These are phyloP conservation scores for Onthophagus taurus DNA, from an alignment of 1,140 invertebrate species.

Conservation along the genomic window DNA sequence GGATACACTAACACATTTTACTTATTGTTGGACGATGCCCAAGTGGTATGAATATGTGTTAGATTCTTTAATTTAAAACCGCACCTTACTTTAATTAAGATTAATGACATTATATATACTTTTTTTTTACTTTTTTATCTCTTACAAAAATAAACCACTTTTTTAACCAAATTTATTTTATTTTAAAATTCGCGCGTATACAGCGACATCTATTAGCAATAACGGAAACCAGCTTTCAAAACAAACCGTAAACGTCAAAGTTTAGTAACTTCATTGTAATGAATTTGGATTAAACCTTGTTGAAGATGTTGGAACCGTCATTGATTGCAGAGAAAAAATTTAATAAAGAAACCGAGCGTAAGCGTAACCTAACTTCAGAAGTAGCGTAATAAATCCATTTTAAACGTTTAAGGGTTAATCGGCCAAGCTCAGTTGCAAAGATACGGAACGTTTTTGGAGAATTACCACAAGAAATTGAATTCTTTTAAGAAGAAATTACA, in stretches of 20 bases:
- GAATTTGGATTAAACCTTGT: neutral
- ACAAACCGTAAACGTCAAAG: neutral
- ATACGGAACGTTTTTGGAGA: conserved; percentile 66
- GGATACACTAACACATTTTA: no score
- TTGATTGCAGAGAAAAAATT: conserved; percentile 29
- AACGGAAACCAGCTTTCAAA: no score
- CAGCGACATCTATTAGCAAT: no score
- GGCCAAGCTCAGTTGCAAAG: conserved; percentile 53
- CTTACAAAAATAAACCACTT: no score
- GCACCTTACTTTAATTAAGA: no score
- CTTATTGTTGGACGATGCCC: no score
- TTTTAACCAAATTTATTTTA: no score
- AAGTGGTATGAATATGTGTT: no score
- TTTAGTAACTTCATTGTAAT: neutral
- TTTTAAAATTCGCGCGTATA: no score
- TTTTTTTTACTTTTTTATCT: no score
- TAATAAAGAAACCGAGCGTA: conserved; percentile 32
- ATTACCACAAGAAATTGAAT: conserved; percentile 45
- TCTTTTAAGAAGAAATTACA: conserved; percentile 42
- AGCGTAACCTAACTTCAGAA: conserved; percentile 18
- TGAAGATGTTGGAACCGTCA: conserved; percentile 30
- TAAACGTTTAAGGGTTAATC: conserved; percentile 34
- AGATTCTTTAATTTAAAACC: no score
- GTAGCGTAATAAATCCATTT: conserved; percentile 11
- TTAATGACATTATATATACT: no score